Conservation (phyloP, 1,140 invertebrate species). For the Drosophila teissieri region DNA sequence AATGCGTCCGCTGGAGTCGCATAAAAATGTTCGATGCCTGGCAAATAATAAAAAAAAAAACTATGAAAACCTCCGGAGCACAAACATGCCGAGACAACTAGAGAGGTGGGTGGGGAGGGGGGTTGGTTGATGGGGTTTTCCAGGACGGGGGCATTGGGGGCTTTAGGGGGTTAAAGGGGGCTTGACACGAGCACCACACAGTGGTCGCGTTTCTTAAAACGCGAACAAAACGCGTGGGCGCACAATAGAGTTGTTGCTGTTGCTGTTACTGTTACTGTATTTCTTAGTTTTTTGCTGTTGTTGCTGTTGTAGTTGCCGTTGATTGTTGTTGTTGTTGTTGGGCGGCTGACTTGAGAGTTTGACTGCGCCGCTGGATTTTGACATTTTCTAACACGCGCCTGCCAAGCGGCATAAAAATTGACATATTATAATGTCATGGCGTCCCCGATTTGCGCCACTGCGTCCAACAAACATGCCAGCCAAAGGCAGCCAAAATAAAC, state of each 20-base stretch:
- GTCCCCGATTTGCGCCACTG: conserved; percentile 81
- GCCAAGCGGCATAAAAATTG: conserved; percentile 82
- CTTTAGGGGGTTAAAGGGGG: neutral
- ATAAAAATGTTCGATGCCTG: conserved; percentile 54
- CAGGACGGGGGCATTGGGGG: neutral
- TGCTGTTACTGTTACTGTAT: conserved; percentile 16
- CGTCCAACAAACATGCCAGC: conserved; percentile 60
- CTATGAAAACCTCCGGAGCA: conserved; percentile 28
- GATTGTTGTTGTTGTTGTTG: conserved; percentile 4
- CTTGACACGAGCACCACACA: conserved; percentile 46
- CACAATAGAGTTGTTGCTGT: conserved; percentile 78
- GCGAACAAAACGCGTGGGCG: conserved; percentile 71
- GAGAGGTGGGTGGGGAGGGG: neutral
- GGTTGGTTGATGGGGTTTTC: neutral
- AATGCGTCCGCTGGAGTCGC: conserved; percentile 48
- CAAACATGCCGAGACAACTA: conserved; percentile 30
- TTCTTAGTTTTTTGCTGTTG: neutral
- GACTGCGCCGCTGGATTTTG: conserved; percentile 73
- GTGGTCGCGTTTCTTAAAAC: conserved; percentile 68
- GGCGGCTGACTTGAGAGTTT: conserved; percentile 35
- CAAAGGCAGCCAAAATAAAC: conserved; percentile 20
- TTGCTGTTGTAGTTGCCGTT: conserved; percentile 7
- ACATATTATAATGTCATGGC: conserved; percentile 83
- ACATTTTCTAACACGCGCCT: conserved; percentile 81
- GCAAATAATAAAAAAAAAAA: conserved; percentile 47